These are phyloP conservation scores for Dendrocincla fuliginosa DNA, from an alignment of 2,797 vertebrate genomes.

Conservation along the genomic window DNA sequence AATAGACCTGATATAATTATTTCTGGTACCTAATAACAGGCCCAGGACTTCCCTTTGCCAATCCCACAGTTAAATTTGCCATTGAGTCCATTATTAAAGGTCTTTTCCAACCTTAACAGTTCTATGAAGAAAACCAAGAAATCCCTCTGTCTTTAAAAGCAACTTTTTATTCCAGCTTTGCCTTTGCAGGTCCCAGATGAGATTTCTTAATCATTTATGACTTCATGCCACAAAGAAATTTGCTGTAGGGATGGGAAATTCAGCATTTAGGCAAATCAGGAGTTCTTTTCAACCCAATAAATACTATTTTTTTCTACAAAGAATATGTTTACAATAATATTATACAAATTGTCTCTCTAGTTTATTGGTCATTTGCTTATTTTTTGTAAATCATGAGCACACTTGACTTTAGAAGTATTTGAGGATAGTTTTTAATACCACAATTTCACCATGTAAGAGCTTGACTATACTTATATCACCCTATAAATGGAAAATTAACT, in stretches of 20 bases:
- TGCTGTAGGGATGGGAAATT: not conserved
- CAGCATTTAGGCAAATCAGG: not conserved
- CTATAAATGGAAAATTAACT: not conserved
- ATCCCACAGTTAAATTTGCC: not conserved
- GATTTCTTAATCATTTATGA: not conserved
- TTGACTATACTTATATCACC: not conserved
- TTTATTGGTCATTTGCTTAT: not conserved
- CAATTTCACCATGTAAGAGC: not conserved
- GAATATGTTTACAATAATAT: not conserved
- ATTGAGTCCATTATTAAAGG: not conserved
- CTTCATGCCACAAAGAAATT: not conserved
- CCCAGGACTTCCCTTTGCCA: not conserved
- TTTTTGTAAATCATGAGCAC: not conserved
- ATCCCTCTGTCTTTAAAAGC: not conserved
- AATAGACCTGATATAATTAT: not conserved
- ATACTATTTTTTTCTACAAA: not conserved
- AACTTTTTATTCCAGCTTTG: not conserved
- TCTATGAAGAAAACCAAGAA: not conserved
- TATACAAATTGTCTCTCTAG: not conserved
- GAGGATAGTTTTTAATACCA: not conserved
- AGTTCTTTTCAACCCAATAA: not conserved
- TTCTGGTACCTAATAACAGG: not conserved
- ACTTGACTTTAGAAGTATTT: not conserved
- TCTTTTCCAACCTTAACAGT: not conserved
- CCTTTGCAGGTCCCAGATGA: not conserved